Evolutionary conservation across 2,888 invertebrate species (phyloP), one percentile per base, ranked within the genome.

Genomic region (Mystacides longicornis): DNA sequence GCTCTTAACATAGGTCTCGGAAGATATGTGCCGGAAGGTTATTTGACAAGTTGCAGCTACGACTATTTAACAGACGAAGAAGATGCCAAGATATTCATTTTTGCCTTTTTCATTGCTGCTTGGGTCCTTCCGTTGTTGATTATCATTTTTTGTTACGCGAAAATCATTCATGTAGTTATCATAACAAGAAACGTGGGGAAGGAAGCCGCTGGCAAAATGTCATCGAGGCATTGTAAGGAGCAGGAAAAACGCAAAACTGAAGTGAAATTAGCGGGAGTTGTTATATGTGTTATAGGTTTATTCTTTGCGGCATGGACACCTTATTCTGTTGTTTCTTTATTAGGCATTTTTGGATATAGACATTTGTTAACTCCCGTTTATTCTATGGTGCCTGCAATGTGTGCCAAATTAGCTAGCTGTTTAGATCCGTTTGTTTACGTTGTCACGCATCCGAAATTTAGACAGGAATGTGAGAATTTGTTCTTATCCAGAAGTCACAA

Each of bases 301-400:
- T 92, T 90, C 81, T 85, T 89, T 65, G 65, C 84, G 9, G 84
- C 90, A 0, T 92, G 91, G 91, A 87, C 88, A 0, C 91, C 91
- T 0, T 91, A 91, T 66, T 84, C 90, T 0, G 69, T 85, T 1
- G 83, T 91, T 0, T 82, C 90, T 14, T 75, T 91, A 23, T 67
- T 90, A 20, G 90, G 89, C 0, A 81, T 87, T 62, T 81, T 81
- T 59, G 85, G 84, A 2, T 72, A 81, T 63, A 80, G 81, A 59
- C 69, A 81, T 22, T 68, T 82, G 14, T 76, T 91, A 37, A 82
- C 85, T 0, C 90, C 90, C 0, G 65, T 83, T 27, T 71, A 77
- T 3, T 87, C 88, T 0, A 87, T 88, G 86, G 74, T 88, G 33
- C 89, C 89, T 0, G 88, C 88, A 1, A 70, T 88, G 59, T 87